Base-by-base conservation (phyloP, 2,113 vertebrate species). In the Camarhynchus parvulus region DNA sequence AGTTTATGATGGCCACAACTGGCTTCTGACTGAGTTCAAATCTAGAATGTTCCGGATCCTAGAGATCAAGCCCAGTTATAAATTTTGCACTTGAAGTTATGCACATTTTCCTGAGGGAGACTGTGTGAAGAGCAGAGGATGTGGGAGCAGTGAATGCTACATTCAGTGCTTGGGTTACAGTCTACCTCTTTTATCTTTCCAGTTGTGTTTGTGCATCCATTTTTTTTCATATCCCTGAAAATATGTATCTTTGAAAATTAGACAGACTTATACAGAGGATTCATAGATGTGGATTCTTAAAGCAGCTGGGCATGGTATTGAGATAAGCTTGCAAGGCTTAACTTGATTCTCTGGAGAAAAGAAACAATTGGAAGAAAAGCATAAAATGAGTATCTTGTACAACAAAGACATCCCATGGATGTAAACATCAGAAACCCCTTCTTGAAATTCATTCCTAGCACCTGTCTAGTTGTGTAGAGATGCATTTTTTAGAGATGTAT, bases 81-180 rank as follows among this genome's bases (percentile, higher is more conserved):
- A 92, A 80, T 72, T 78, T 63, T 89, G 21, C 30, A 28, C 87
- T 85, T 90, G 91, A 95, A 85, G 62, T 74, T 92, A 59, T 2
- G 27, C 30, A 17, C 70, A 15, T 69, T 94, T 91, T 83, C 61
- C 59, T 90, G 55, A 56, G 50, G 49, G 39, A 85, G 11, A 2
- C 0, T 35, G 11, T 87, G 35, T 87, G 74, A 87, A 90, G 58
- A 73, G 44, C 25, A 72, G 59, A 70, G 55, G n/a, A 35, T 62
- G 21, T 58, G 72, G 75, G 42, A 88, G n/a, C 76, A 83, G 53
- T 83, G 82, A 93, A 83, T 87, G 50, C 87, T 80, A 76, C 59
- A 85, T 94, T 95, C 67, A 95, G 22, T 77, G 94, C 72, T 78
- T 83, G 75, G 25, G 39, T 93, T 95, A 86, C 72, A 70, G 68